A percentile compares a stretch with the other conserved stretches of the same genome.
Conservation (phyloP, 1,140 invertebrate species). For the Drosophila pectinifera region DNA sequence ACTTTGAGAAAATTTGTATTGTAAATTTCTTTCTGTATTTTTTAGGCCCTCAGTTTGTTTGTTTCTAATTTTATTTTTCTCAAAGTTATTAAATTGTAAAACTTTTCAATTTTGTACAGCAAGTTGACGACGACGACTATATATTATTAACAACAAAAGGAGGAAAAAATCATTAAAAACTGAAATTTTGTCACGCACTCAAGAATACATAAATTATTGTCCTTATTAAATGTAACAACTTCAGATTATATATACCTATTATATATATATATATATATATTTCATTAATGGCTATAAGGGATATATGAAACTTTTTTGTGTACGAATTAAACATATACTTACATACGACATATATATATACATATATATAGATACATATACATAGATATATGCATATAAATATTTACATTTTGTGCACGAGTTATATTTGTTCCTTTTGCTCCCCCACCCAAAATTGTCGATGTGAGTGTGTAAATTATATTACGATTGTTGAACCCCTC, state of each 20-base stretch:
- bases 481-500: conserved; percentile 33
- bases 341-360: conserved; percentile 28
- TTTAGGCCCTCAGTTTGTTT: conserved; percentile 60
- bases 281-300: conserved; percentile 65
- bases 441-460: conserved; percentile 17
- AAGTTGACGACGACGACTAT: conserved; percentile 50
- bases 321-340: conserved; percentile 45
- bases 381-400: conserved; percentile 41
- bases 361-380: conserved; percentile 41
- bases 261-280: conserved; percentile 47
- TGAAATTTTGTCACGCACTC: conserved; percentile 73
- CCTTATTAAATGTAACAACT: conserved; percentile 61
- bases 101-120: conserved; percentile 73
- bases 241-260: conserved; percentile 50
- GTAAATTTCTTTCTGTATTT: conserved; percentile 70
- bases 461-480: conserved; percentile 54
- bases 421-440: conserved; percentile 55
- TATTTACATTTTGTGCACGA: conserved; percentile 57
- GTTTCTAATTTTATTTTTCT: conserved; percentile 31
- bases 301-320: conserved; percentile 48
- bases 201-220: conserved; percentile 68
- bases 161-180: conserved; percentile 53
- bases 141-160: conserved; percentile 42
- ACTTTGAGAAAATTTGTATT: conserved; percentile 70
- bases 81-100: conserved; percentile 51